Conservation (phyloP, 1,140 invertebrate species). For the Conus betulinus region DNA sequence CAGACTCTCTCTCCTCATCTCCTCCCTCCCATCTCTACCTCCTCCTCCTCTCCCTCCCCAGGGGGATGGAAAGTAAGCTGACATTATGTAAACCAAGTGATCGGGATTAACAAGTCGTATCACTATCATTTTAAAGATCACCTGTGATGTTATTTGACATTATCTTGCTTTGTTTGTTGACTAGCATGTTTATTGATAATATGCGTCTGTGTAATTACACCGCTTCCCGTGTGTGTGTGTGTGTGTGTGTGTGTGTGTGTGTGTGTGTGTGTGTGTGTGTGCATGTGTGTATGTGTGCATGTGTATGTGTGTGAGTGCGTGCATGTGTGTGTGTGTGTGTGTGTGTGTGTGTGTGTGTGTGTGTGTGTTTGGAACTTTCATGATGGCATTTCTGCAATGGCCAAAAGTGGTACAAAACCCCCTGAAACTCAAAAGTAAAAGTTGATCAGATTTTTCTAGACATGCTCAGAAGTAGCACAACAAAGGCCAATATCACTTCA, state of each 20-base stretch:
- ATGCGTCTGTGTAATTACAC: not conserved
- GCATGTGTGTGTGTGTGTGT: constrained; percentile 10
- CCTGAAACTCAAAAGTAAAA: too few species aligned
- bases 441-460: too few species aligned
- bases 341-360: constrained; percentile 17
- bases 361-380: not conserved
- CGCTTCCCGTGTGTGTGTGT: not conserved
- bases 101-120: too few species aligned
- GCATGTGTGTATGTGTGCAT: not conserved
- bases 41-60: too few species aligned
- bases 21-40: too few species aligned
- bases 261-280: constrained; percentile 18
- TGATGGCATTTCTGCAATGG: not conserved
- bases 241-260: constrained; percentile 17
- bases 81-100: too few species aligned
- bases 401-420: too few species aligned
- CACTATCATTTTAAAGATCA: too few species aligned
- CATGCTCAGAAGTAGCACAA: too few species aligned
- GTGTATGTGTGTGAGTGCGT: not conserved
- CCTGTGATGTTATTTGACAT: not conserved
- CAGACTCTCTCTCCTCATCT: too few species aligned
- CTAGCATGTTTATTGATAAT: not conserved
- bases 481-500: too few species aligned
- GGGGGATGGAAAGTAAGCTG: too few species aligned
- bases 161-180: not conserved